Evolutionary conservation across 2,888 invertebrate genomes (phyloP), one percentile per base, ranked within the genome.

Genomic region (Agonopterix heracliana): DNA sequence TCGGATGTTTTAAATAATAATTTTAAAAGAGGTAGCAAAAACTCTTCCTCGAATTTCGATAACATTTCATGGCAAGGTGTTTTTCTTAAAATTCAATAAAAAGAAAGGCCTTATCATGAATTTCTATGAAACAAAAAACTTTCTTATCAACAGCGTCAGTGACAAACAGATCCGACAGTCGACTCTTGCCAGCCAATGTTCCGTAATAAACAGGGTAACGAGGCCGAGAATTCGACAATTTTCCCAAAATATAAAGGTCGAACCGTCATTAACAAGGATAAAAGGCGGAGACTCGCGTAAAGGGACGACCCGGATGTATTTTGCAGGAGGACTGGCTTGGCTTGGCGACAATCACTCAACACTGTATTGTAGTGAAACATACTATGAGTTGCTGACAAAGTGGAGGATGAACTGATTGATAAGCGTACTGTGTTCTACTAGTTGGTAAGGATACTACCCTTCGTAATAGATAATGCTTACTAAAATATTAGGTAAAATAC

Each of bases 261-360:
- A 60, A 68, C 71, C 68, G 69, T 66, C 73, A 71, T 74, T 74
- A 73, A 61, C 63, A 48, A 61, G 63, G 64, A 64, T 67, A 69
- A 71, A 68, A 67, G 61, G 60, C 62, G 64, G 67, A 64, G 64
- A 56, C 54, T 49, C 51, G 51, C 58, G 63, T 66, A 71, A 68
- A 67, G 49, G 42, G 44, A 12, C 45, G 43, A 45, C 34, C 48
- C 54, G 52, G 54, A 54, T 50, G 52, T 54, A 46, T 52, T 54
- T 54, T 44, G 53, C 46, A 44, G 52, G 45, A 41, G 35, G 36
- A 13, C 26, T 34, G 47, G 13, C 45, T 17, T 17, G 26, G 26
- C 26, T 26, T 41, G 46, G 13, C 46, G 47, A 51, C 51, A 48
- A 47, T 51, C 51, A 47, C 47, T 51, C 47, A 51, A 47, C 47